phyloP scores from a whole-genome alignment of 1,140 invertebrate genomes.

The Brachionus rubens region DNA sequence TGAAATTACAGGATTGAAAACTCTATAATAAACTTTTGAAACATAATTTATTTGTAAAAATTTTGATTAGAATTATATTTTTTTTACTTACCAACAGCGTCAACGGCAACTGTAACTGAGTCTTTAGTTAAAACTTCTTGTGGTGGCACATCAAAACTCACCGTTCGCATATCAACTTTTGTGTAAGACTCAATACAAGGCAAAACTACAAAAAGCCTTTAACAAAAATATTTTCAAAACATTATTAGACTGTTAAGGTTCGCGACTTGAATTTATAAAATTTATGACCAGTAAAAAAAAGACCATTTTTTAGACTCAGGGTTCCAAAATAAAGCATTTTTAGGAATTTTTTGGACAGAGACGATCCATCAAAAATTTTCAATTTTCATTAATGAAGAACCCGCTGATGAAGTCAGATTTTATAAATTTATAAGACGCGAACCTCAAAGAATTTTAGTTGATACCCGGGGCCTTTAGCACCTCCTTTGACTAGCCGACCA shows the following conservation, averaged over 20 bases:
- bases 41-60: background rate
- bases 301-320: too few relatives aligned
- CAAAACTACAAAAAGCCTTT: conserved; percentile 31
- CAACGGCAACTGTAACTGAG: conserved; percentile 48
- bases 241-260: too few relatives aligned
- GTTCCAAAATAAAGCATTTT: too few relatives aligned
- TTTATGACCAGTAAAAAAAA: too few relatives aligned
- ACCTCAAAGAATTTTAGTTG: too few relatives aligned
- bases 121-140: conserved; percentile 49
- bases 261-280: too few relatives aligned
- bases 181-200: conserved; percentile 47
- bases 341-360: too few relatives aligned
- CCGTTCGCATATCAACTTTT: conserved; percentile 48
- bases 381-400: too few relatives aligned
- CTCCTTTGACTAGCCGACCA: conserved; percentile 36
- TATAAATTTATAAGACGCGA: too few relatives aligned
- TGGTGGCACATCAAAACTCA: conserved; percentile 48
- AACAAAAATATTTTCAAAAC: too few relatives aligned
- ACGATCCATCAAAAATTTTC: too few relatives aligned
- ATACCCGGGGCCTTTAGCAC: conserved; percentile 48
- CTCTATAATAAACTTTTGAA: conserved; percentile 47
- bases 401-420: too few relatives aligned
- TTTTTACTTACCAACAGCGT: conserved; percentile 45
- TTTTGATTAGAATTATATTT: background rate
- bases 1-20: conserved; percentile 47